Base-by-base conservation (phyloP, 64 coral and sea anemone genomes). In the Orbicella faveolata region DNA sequence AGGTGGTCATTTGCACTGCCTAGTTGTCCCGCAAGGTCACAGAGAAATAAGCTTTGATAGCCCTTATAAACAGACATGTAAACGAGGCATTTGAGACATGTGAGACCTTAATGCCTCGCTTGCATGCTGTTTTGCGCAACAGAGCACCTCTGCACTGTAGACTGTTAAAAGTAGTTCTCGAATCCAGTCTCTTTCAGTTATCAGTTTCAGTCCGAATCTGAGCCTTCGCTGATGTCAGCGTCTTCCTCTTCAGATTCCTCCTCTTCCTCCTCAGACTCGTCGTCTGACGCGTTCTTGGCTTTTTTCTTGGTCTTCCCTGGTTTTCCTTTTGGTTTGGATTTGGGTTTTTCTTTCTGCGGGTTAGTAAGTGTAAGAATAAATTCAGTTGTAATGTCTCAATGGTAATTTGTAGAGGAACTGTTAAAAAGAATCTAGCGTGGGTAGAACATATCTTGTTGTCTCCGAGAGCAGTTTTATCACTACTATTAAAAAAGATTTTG, bases 141-240 rank as follows among this genome's bases (percentile, higher is more conserved):
- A 70, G 21, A 33, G 67, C 9, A 70, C 67, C 9, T 70, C 23
- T 11, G 21, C 4, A 70, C n/a, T 70, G 23, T 9, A 70, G 67
- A 23, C 21, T 9, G 18, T 6, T 19, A 7, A 8, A 68, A 2
- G 65, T 0, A 68, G 23, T 3, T 68, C 6, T 68, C 6, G 23
- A 68, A 20, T 68, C 21, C 17, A 3, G 23, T 0, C 21, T 70
- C n/a, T 26, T 70, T n/a, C 7, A 16, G 52, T 57, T 9, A n/a
- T 15, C 21, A 41, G 17, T 12, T 39, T 91, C 65, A 97, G 16
- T 97, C 95, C 3, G 95, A 97, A 82, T 88, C 95, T 19, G 92
- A 93, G 0, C 82, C 90, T 23, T 90, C 92, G 69, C 95, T 96
- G 82, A 96, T 96, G 73, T 89, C 91, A 66, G 90, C 95, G 77